These are phyloP conservation scores for Anoplius nigerrimus DNA, from an alignment of 2,888 invertebrate genomes.

Conservation along the genomic window DNA sequence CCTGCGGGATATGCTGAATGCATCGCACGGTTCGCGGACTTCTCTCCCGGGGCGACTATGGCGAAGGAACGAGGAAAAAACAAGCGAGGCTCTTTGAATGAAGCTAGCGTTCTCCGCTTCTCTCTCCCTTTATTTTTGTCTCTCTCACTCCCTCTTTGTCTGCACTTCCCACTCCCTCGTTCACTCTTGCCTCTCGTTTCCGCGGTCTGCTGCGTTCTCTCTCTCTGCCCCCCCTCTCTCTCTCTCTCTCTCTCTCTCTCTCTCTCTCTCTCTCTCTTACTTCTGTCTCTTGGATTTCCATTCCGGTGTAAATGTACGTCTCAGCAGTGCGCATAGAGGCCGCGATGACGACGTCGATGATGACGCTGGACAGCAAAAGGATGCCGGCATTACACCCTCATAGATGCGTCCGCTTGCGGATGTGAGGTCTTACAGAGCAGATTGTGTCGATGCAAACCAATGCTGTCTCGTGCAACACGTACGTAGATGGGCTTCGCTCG, in stretches of 20 bases:
- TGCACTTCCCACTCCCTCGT: slow-evolving; percentile 28
- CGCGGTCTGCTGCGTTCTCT: too few species aligned
- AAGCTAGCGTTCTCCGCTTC: slow-evolving; percentile 34
- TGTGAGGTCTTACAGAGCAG: too few species aligned
- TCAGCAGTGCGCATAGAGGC: slow-evolving; percentile 23
- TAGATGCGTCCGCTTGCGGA: too few species aligned
- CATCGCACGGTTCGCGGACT: slow-evolving; percentile 55
- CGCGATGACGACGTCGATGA: slow-evolving; percentile 20
- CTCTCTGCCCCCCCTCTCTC: neutral
- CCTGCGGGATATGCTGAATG: slow-evolving; percentile 56
- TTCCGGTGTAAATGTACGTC: slow-evolving; percentile 50
- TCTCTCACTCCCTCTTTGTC: too few species aligned
- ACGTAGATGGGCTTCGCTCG: slow-evolving; percentile 4
- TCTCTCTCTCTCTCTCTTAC: neutral
- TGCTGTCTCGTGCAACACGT: slow-evolving; percentile 7
- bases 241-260: neutral
- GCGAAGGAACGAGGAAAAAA: slow-evolving; percentile 33
- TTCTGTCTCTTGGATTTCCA: slow-evolving; percentile 50
- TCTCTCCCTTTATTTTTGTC: too few species aligned
- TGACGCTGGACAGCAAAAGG: neutral
- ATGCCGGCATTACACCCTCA: too few species aligned
- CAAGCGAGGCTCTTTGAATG: slow-evolving; percentile 43
- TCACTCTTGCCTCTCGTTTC: too few species aligned
- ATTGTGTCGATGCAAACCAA: too few species aligned
- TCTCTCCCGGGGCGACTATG: slow-evolving; percentile 33